Percentiles rank a stretch among this genome's conserved stretches.
phyloP scores from a whole-genome alignment of 2,888 invertebrate genomes.

The Ichneumoninae sp. region DNA sequence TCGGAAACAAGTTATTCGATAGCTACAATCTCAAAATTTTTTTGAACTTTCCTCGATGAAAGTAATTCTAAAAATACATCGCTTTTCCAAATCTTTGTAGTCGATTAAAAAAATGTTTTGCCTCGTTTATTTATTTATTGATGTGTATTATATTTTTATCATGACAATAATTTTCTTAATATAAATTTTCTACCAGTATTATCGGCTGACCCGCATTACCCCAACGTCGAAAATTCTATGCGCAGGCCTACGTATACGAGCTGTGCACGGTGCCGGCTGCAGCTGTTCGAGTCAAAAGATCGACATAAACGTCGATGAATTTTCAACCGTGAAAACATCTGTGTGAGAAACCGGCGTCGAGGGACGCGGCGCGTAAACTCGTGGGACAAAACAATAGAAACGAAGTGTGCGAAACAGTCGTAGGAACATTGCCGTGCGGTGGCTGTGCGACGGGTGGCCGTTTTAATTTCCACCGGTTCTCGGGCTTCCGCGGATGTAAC shows the following conservation, averaged over 20 bases:
- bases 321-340: slow-evolving; percentile 49
- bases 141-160: background rate
- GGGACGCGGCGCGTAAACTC: slow-evolving; percentile 7
- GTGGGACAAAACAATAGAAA: slow-evolving; percentile 46
- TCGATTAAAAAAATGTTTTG: background rate
- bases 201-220: slow-evolving; percentile 2
- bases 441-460: slow-evolving; percentile 10
- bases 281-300: slow-evolving; percentile 33
- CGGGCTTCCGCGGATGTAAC: slow-evolving; percentile 29
- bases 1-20: too few species aligned
- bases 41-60: too few species aligned
- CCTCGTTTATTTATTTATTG: background rate
- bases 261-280: background rate
- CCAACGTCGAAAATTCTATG: background rate
- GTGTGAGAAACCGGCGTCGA: slow-evolving; percentile 54
- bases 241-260: background rate
- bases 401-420: slow-evolving; percentile 43
- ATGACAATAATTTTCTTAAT: background rate
- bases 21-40: too few species aligned
- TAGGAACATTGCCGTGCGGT: slow-evolving; percentile 15
- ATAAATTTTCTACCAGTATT: background rate
- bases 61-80: too few species aligned
- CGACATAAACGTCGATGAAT: slow-evolving; percentile 66
- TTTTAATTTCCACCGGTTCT: slow-evolving; percentile 23
- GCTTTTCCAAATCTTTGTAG: too few species aligned